A percentile compares a stretch with the other conserved stretches of the same genome.
Evolutionary conservation across 1,140 invertebrate species (phyloP).

Genomic region (Sycobia sp.): DNA sequence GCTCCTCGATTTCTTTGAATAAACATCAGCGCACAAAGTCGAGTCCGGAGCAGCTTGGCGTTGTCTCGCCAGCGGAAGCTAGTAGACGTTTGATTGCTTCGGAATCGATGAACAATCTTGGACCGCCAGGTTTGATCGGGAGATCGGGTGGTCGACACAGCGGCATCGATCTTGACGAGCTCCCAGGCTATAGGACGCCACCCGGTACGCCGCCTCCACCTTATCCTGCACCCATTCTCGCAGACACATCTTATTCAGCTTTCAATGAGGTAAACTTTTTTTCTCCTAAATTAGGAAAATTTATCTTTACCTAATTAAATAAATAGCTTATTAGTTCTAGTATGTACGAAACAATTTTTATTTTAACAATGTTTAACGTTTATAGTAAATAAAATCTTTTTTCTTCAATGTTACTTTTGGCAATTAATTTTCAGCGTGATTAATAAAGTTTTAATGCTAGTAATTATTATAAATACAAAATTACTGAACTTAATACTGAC

Average conservation of each 20-base stretch:
- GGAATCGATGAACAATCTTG: conserved; percentile 68
- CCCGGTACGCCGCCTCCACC: conserved; percentile 87
- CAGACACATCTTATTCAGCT: conserved; percentile 50
- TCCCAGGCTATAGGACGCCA: conserved; percentile 66
- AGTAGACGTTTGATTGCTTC: conserved; percentile 64
- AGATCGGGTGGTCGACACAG: conserved; percentile 37
- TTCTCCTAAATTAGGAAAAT: too few species aligned
- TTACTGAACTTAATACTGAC: too few species aligned
- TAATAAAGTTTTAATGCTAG: too few species aligned
- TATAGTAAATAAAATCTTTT: too few species aligned
- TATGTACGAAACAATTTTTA: too few species aligned
- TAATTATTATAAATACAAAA: too few species aligned
- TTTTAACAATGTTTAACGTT: not conserved
- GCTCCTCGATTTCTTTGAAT: conserved; percentile 48
- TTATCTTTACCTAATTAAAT: too few species aligned
- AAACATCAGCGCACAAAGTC: conserved; percentile 74
- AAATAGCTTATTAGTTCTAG: too few species aligned
- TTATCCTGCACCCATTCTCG: conserved; percentile 65
- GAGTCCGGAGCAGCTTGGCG: conserved; percentile 69
- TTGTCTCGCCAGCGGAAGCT: conserved; percentile 58
- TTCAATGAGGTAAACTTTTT: conserved; percentile 50
- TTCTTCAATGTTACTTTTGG: too few species aligned
- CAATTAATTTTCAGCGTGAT: too few species aligned
- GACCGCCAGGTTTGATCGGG: conserved; percentile 44
- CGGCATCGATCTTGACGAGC: conserved; percentile 45